Conservation (phyloP, 2,888 invertebrate genomes). For the Harpalus rufipes region DNA sequence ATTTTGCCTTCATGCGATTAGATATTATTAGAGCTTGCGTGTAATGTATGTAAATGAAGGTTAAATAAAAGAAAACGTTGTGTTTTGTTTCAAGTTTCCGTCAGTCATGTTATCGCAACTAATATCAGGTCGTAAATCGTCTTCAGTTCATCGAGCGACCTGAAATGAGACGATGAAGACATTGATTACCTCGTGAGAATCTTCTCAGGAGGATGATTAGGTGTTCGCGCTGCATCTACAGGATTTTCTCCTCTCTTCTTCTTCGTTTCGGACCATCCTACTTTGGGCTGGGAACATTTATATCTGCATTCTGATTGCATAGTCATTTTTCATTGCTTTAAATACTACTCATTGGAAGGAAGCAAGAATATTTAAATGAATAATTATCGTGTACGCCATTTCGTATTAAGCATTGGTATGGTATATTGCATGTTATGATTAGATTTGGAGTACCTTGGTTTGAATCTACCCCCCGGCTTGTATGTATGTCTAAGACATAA, state of each 20-base stretch:
- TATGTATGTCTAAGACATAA: too few species aligned
- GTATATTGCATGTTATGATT: not conserved
- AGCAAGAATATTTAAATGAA: not conserved
- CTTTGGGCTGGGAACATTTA: not conserved
- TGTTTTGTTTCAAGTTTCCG: slow-evolving; percentile 18
- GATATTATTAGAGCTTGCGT: not conserved
- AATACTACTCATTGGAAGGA: not conserved
- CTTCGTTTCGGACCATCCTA: slow-evolving; percentile 3
- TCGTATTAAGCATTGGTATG: not conserved
- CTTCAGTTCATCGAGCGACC: slow-evolving; percentile 28
- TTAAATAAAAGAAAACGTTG: slow-evolving; percentile 2
- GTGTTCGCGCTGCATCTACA: slow-evolving; percentile 39
- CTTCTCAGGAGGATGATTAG: slow-evolving; percentile 60
- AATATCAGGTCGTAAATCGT: slow-evolving; percentile 54
- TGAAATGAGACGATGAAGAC: slow-evolving; percentile 60
- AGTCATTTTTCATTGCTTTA: not conserved
- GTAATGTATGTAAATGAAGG: slow-evolving; percentile 20
- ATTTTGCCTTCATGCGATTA: not conserved
- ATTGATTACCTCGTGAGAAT: slow-evolving; percentile 66
- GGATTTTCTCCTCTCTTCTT: slow-evolving; percentile 23
- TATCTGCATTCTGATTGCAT: not conserved
- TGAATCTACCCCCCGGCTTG: too few species aligned
- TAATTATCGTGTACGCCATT: not conserved
- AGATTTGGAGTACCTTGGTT: too few species aligned
- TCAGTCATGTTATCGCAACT: slow-evolving; percentile 43